Evolutionary conservation across 2,113 vertebrate species (phyloP).

Genomic region (Coracopsis vasa): DNA sequence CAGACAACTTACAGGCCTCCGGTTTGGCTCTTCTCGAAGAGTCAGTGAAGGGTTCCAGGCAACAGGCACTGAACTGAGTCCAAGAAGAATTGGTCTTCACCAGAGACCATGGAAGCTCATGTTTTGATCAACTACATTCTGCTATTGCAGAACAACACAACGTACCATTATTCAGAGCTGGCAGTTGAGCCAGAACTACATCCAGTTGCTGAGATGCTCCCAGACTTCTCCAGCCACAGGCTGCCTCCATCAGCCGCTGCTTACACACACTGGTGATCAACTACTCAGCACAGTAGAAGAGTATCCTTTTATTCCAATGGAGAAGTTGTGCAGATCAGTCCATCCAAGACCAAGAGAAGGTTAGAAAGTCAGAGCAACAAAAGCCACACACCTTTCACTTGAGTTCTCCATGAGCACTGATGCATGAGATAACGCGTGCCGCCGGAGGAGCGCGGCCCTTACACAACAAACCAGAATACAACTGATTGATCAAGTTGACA

Average conservation of each 20-base stretch:
- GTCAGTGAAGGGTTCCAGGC: neutral
- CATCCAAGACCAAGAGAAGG: slow-evolving; percentile 17
- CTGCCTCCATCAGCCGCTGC: neutral
- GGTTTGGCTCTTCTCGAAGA: neutral
- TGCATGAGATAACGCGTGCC: neutral
- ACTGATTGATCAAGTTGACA: neutral
- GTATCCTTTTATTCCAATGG: slow-evolving; percentile 67
- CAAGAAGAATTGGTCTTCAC: neutral
- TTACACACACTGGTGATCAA: neutral
- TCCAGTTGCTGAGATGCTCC: neutral
- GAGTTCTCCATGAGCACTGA: neutral
- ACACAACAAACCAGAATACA: neutral
- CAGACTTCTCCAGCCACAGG: neutral
- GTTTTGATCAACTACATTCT: neutral
- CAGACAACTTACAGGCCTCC: neutral
- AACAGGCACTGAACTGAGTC: slow-evolving; percentile 26
- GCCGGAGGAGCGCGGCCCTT: neutral
- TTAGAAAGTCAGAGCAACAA: neutral
- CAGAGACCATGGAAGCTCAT: slow-evolving; percentile 23
- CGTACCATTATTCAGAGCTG: neutral
- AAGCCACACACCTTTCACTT: neutral
- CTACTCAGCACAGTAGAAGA: slow-evolving; percentile 14
- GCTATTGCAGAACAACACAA: neutral
- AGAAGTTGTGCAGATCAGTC: slow-evolving; percentile 56
- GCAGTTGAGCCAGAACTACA: neutral